phyloP scores from a whole-genome alignment of 2,113 vertebrate species.

The Cariama cristata region DNA sequence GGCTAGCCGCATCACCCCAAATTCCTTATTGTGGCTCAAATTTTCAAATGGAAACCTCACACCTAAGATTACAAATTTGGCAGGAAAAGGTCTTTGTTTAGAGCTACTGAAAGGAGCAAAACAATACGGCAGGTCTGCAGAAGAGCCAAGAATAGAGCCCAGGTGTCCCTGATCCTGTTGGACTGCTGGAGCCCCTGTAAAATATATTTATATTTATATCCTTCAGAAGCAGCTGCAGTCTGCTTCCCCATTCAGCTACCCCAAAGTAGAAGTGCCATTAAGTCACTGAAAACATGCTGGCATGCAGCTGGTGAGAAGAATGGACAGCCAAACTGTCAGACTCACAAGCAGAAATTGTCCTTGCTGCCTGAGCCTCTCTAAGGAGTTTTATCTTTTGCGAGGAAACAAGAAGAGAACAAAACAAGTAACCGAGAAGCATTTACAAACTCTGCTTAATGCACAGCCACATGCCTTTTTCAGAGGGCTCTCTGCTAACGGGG shows the following conservation, averaged over 20 bases:
- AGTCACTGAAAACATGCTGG: not conserved
- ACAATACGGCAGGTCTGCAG: constrained; percentile 5
- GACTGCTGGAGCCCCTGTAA: not conserved
- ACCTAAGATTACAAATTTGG: not conserved
- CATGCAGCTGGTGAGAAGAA: not conserved
- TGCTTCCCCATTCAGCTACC: constrained; percentile 20
- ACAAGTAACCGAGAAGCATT: not conserved
- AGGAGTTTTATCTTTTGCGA: not conserved
- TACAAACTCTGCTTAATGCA: not conserved
- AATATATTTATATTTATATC: constrained; percentile 59
- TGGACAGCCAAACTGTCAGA: not conserved
- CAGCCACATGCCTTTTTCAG: not conserved
- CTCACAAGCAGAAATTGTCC: not conserved
- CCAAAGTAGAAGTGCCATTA: not conserved
- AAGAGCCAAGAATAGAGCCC: constrained; percentile 28
- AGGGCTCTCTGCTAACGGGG: not conserved
- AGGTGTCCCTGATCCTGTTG: not conserved
- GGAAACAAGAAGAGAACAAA: not conserved
- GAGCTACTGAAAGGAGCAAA: not conserved
- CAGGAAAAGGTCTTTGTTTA: not conserved
- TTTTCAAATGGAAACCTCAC: not conserved
- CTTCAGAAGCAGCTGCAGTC: constrained; percentile 54
- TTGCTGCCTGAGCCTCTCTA: not conserved
- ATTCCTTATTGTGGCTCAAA: not conserved
- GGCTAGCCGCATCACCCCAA: not conserved